Percentiles rank a stretch among this genome's conserved stretches.
Evolutionary conservation across 2,888 invertebrate species (phyloP).

Genomic region (Drosophila rellima): DNA sequence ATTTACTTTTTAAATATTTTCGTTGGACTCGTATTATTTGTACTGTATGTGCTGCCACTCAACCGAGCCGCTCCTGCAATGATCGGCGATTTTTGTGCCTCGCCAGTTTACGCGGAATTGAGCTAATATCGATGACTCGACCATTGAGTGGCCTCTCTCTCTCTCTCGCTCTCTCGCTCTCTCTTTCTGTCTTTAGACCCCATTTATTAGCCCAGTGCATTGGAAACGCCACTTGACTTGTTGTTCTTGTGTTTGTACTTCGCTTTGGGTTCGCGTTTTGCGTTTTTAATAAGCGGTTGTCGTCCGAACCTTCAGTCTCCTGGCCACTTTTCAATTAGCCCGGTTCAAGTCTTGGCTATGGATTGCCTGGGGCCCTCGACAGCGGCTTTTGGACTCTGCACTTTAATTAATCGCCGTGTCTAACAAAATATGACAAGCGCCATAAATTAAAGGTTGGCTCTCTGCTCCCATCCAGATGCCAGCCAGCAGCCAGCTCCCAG

Average conservation of each 20-base stretch:
- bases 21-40: slow-evolving; percentile 40
- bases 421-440: slow-evolving; percentile 82
- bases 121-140: slow-evolving; percentile 81
- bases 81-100: slow-evolving; percentile 71
- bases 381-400: slow-evolving; percentile 54
- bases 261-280: slow-evolving; percentile 40
- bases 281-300: slow-evolving; percentile 79
- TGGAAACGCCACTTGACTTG: slow-evolving; percentile 68
- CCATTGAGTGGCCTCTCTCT: slow-evolving; percentile 72
- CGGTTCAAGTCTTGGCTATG: slow-evolving; percentile 24
- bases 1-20: slow-evolving; percentile 78
- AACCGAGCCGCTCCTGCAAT: slow-evolving; percentile 77
- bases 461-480: slow-evolving; percentile 29
- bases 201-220: slow-evolving; percentile 76
- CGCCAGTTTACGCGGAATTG: slow-evolving; percentile 73
- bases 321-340: slow-evolving; percentile 77
- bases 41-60: slow-evolving; percentile 72
- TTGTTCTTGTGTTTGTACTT: slow-evolving; percentile 21
- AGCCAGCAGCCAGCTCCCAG: slow-evolving; percentile 12
- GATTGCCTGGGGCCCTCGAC: slow-evolving; percentile 30
- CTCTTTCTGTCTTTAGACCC: slow-evolving; percentile 30
- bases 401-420: slow-evolving; percentile 80
- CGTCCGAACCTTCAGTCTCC: slow-evolving; percentile 52
- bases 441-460: slow-evolving; percentile 71
- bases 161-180: slow-evolving; percentile 9